Conservation (phyloP, 2,888 invertebrate species). For the Cremastobaeus sp. region DNA sequence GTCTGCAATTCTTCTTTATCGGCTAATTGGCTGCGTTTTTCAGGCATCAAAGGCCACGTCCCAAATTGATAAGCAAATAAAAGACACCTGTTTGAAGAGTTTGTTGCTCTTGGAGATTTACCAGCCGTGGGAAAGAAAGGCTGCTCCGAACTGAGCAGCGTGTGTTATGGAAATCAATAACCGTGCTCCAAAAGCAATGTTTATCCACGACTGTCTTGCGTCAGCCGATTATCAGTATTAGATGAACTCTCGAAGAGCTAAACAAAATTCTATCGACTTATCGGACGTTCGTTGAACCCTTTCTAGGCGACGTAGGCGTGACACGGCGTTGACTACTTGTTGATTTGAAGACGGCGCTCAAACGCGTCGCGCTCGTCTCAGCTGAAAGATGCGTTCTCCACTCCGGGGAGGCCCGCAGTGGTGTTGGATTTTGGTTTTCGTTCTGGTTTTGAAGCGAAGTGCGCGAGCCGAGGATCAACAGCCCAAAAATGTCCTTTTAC, state of each 20-base stretch:
- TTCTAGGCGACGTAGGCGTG: constrained; percentile 22
- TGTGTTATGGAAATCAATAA: constrained; percentile 17
- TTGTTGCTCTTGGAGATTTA: constrained; percentile 1
- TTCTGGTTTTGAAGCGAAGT: neutral
- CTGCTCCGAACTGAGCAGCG: too few species aligned
- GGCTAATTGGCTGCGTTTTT: neutral
- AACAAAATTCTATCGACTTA: constrained; percentile 2
- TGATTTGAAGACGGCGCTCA: constrained; percentile 23
- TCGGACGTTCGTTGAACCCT: constrained; percentile 31
- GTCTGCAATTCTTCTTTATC: neutral
- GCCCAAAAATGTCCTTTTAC: constrained; percentile 71
- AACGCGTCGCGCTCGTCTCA: constrained; percentile 5
- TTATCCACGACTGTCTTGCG: too few species aligned
- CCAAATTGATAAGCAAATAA: neutral
- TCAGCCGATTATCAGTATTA: constrained; percentile 9
- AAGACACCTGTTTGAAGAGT: constrained; percentile 1
- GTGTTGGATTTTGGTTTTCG: neutral
- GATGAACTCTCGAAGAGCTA: constrained; percentile 10
- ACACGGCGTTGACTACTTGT: constrained; percentile 20
- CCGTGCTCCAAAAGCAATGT: too few species aligned
- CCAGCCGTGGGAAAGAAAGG: constrained; percentile 31
- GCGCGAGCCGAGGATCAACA: neutral
- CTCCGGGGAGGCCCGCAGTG: neutral
- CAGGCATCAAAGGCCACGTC: neutral
- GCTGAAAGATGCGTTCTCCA: constrained; percentile 10